These are phyloP conservation scores for Erebia ligea DNA, from an alignment of 2,888 invertebrate species.

Conservation along the genomic window DNA sequence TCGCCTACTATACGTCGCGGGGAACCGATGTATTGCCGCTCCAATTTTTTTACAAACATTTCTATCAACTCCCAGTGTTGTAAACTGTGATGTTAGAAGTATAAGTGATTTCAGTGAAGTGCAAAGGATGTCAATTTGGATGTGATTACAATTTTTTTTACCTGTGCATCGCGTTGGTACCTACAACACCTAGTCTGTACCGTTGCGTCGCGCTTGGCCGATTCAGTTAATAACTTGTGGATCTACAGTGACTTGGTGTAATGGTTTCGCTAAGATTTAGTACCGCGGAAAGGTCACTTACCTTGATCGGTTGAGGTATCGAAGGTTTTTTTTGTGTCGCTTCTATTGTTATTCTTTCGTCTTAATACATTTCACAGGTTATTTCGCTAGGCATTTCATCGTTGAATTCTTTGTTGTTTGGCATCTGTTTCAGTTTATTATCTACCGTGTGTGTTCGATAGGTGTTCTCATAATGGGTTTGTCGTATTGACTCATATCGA, in stretches of 20 bases:
- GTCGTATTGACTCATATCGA: conserved; percentile 35
- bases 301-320: conserved; percentile 64
- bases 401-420: conserved; percentile 9
- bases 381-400: background rate
- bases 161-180: conserved; percentile 51
- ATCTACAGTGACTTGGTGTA: conserved; percentile 70
- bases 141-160: conserved; percentile 51
- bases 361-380: conserved; percentile 26
- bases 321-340: conserved; percentile 39
- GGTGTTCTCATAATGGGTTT: conserved; percentile 31
- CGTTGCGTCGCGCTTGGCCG: conserved; percentile 77
- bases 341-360: conserved; percentile 37
- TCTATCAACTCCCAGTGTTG: conserved; percentile 40
- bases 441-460: background rate
- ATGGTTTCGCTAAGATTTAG: conserved; percentile 75
- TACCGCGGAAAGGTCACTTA: conserved; percentile 77
- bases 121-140: conserved; percentile 54
- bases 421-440: conserved; percentile 13
- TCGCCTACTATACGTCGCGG: conserved; percentile 59
- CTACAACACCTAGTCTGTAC: conserved; percentile 48
- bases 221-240: conserved; percentile 76
- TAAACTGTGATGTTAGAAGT: conserved; percentile 29
- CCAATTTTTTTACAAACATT: conserved; percentile 9
- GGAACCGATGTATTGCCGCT: conserved; percentile 54
- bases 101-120: conserved; percentile 37